Base-by-base conservation (phyloP, 2,888 invertebrate species). In the Chironomus riparius region DNA sequence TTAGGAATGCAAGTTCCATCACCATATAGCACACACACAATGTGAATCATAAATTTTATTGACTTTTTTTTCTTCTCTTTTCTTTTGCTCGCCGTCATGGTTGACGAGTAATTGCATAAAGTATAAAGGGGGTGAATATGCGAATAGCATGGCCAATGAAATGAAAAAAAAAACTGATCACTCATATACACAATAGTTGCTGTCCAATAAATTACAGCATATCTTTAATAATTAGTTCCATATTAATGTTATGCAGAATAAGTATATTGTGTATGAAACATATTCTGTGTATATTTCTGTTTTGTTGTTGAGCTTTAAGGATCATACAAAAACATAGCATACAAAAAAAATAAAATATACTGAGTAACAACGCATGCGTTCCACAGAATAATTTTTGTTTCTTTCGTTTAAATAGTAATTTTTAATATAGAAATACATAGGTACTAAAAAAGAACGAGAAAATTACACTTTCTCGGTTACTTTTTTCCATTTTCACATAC, bases 161-260 rank as follows among this genome's bases (percentile, higher is more conserved):
- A 1, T 0, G 50, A 50, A 15, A 50, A 13, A 12, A 47, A n/a
- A 15, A 15, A 56, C 56, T 56, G 56, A 56, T 56, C 56, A 56
- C 56, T 56, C 56, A 56, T 56, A 56, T 56, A 65, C 22, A 65
- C 65, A 65, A 65, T 65, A 24, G 65, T 38, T 38, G 38, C 65
- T 65, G 65, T 65, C 65, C 24, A 71, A 28, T 28, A 56, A 22
- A 62, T 62, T 56, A 47, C 72, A 62, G 72, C 72, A 73, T 73
- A 68, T 74, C 74, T 74, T 74, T 74, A 74, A 74, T 74, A 68
- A 74, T 74, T 74, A 73, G 62, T 74, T 62, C 73, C 73, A 73
- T 56, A 62, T 73, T 65, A 65, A 65, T 65, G 65, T 21, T 21
- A 21, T 21, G 62, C 38, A 22, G 24, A 65, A 24, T 24, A n/a